These are phyloP conservation scores for Schrankia costaestrigalis DNA, from an alignment of 2,888 invertebrate species.

Conservation along the genomic window DNA sequence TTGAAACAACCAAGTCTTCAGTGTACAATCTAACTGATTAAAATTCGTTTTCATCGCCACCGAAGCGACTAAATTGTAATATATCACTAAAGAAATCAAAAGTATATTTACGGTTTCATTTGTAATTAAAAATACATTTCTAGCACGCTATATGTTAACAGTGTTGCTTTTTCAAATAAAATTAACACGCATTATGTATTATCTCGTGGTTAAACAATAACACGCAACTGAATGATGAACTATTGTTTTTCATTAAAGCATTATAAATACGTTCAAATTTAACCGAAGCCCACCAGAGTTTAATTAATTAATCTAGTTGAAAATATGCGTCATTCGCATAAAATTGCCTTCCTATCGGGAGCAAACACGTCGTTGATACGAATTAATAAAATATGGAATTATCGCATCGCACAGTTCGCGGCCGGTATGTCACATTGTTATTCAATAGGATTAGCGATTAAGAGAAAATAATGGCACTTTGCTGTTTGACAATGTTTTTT, in stretches of 20 bases:
- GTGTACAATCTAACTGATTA: no score
- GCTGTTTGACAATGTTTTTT: no score
- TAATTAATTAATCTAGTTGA: conserved; percentile 62
- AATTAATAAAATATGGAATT: conserved; percentile 65
- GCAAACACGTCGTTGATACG: conserved; percentile 59
- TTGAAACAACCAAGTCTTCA: no score
- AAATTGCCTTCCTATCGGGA: conserved; percentile 67
- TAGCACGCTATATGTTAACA: conserved; percentile 14
- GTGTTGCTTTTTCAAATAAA: not conserved
- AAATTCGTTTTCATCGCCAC: conserved; percentile 15
- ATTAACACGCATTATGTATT: not conserved
- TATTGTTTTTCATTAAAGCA: conserved; percentile 26
- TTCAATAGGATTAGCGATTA: conserved; percentile 39
- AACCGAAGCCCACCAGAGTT: conserved; percentile 42
- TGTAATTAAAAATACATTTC: conserved; percentile 10
- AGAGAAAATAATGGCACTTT: conserved; percentile 12
- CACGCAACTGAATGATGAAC: conserved; percentile 11
- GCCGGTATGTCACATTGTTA: conserved; percentile 30
- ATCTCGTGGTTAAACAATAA: conserved; percentile 9
- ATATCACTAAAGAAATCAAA: conserved; percentile 19
- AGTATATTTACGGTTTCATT: conserved; percentile 10
- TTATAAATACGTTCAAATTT: conserved; percentile 39
- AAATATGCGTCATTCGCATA: conserved; percentile 66
- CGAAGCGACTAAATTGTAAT: conserved; percentile 12
- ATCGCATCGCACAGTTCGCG: conserved; percentile 53